phyloP scores from a whole-genome alignment of 2,888 invertebrate species.

The Diabrotica balteata region DNA sequence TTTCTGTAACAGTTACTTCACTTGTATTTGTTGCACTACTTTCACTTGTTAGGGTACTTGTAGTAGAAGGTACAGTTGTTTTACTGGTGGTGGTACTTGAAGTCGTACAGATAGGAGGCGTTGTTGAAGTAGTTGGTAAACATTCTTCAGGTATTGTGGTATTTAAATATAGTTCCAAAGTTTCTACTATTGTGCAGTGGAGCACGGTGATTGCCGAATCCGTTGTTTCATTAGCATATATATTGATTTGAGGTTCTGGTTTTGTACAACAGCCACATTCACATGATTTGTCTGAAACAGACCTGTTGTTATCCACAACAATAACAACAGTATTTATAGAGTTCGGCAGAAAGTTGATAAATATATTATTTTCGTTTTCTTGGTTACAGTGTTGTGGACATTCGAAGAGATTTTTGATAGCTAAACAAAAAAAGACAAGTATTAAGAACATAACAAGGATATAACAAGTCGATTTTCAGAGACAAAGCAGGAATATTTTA shows the following conservation, averaged over 20 bases:
- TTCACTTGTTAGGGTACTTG: too few relatives aligned
- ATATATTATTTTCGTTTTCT: neutral
- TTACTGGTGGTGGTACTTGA: neutral
- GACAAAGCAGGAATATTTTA: too few relatives aligned
- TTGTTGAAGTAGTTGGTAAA: neutral
- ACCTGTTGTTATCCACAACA: neutral
- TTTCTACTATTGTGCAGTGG: neutral
- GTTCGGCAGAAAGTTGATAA: conserved; percentile 3
- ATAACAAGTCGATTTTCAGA: too few relatives aligned
- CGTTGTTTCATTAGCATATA: neutral
- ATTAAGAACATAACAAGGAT: too few relatives aligned
- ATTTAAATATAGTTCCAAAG: neutral
- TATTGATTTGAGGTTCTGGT: neutral
- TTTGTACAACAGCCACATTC: neutral
- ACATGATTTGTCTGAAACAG: neutral
- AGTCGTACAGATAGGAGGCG: neutral
- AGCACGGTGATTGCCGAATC: neutral
- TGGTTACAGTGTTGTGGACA: neutral
- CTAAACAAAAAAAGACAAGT: too few relatives aligned
- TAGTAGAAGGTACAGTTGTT: neutral
- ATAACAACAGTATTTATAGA: conserved; percentile 6
- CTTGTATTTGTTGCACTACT: too few relatives aligned
- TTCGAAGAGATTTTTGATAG: too few relatives aligned
- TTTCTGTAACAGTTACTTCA: neutral
- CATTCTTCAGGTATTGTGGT: neutral